Conservation (phyloP, 2,888 invertebrate species). For the Strigamia maritima region DNA sequence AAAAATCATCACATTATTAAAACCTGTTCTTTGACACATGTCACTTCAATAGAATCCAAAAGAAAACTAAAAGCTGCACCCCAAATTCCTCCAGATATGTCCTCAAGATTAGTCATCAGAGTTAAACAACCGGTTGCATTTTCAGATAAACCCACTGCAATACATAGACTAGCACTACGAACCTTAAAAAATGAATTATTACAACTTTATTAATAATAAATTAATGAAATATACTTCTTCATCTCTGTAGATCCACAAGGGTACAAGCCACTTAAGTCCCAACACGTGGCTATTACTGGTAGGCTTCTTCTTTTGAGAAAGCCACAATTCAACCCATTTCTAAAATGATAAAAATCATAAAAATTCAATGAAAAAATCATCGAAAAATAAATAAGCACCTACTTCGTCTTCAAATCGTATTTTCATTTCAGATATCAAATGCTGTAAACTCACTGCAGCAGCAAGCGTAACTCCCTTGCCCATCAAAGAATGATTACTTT, state of each 20-base stretch:
- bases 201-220: background rate
- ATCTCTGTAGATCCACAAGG: constrained; percentile 41
- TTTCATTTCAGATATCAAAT: constrained; percentile 37
- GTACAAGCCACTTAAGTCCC: constrained; percentile 39
- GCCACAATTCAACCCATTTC: constrained; percentile 37
- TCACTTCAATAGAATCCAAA: constrained; percentile 51
- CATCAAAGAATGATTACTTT: constrained; percentile 36
- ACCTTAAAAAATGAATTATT: constrained; percentile 46
- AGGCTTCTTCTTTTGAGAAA: background rate
- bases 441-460: constrained; percentile 37
- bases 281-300: background rate
- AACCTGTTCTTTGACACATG: constrained; percentile 52
- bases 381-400: background rate
- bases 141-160: constrained; percentile 50
- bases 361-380: background rate
- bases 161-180: constrained; percentile 50
- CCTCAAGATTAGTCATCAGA: constrained; percentile 50
- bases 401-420: constrained; percentile 22
- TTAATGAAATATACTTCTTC: constrained; percentile 35
- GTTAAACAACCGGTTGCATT: constrained; percentile 49
- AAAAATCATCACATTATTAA: background rate
- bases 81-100: constrained; percentile 52
- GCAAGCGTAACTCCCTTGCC: constrained; percentile 38
- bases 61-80: constrained; percentile 50
- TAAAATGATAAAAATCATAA: background rate